These are phyloP conservation scores for Hyperopisus bebe DNA, from an alignment of 2,113 vertebrate genomes.

Conservation along the genomic window DNA sequence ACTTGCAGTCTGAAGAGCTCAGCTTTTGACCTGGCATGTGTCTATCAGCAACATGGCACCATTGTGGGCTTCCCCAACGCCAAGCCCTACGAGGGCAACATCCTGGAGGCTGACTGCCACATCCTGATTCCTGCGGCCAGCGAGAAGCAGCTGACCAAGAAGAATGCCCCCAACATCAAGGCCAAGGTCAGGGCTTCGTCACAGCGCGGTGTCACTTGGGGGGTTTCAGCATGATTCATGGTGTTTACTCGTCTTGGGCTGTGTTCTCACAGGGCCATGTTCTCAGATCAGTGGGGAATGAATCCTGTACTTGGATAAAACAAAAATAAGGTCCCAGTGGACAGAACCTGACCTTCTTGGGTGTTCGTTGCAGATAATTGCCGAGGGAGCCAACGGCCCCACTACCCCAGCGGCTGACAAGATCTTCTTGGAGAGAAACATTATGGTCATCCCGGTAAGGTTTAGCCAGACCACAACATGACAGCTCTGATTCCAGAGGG, in stretches of 20 bases:
- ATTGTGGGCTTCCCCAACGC: slow-evolving; percentile 87
- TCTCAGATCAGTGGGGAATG: not conserved
- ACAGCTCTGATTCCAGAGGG: not conserved
- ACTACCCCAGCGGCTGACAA: slow-evolving; percentile 88
- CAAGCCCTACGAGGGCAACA: slow-evolving; percentile 74
- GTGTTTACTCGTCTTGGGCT: not conserved
- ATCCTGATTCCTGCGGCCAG: slow-evolving; percentile 92
- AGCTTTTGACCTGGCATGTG: not conserved
- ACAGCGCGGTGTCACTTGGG: not conserved
- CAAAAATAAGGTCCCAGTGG: not conserved
- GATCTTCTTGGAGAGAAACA: slow-evolving; percentile 87
- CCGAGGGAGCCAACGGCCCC: slow-evolving; percentile 89
- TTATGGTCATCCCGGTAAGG: slow-evolving; percentile 92
- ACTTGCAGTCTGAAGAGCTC: not conserved
- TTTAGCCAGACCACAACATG: not conserved
- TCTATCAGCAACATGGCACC: slow-evolving; percentile 76
- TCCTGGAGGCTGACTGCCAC: slow-evolving; percentile 88
- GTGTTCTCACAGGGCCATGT: not conserved
- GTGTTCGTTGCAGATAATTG: slow-evolving; percentile 71
- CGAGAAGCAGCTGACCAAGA: slow-evolving; percentile 87
- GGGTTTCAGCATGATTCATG: not conserved
- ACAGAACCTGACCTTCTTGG: not conserved
- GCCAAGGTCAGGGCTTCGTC: slow-evolving; percentile 72
- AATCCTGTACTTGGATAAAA: not conserved
- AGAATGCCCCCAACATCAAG: slow-evolving; percentile 81